phyloP scores from a whole-genome alignment of 2,888 invertebrate species.

The Chydorus sphaericus region DNA sequence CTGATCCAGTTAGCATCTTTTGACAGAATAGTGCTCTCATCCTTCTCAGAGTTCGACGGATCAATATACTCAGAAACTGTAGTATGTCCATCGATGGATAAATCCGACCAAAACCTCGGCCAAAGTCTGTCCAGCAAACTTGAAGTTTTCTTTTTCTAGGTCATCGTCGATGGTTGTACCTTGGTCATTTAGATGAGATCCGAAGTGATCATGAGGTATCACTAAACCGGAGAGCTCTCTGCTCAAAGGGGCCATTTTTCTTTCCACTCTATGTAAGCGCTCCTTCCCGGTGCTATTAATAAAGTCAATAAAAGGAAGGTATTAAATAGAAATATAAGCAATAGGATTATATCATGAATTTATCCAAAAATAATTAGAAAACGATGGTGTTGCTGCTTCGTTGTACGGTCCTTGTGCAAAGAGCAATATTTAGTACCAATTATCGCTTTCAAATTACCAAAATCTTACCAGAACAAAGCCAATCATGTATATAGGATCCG shows the following conservation, averaged over 20 bases:
- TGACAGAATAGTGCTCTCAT: neutral
- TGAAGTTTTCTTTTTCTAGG: constrained; percentile 27
- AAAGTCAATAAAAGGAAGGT: too few species aligned
- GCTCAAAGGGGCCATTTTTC: constrained; percentile 22
- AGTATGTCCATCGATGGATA: constrained; percentile 16
- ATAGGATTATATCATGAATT: too few species aligned
- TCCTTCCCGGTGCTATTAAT: constrained; percentile 22
- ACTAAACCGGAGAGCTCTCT: constrained; percentile 21
- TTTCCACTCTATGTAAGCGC: constrained; percentile 22
- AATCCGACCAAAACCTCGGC: constrained; percentile 19
- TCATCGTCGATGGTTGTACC: constrained; percentile 22
- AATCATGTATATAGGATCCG: constrained; percentile 49
- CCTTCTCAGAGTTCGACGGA: neutral
- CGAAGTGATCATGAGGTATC: constrained; percentile 20
- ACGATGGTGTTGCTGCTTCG: too few species aligned
- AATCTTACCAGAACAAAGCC: constrained; percentile 37
- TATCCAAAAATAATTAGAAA: too few species aligned
- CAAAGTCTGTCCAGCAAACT: constrained; percentile 24
- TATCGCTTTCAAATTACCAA: too few species aligned
- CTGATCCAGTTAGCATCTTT: neutral
- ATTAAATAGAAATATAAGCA: too few species aligned
- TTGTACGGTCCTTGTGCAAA: too few species aligned
- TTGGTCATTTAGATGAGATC: constrained; percentile 19
- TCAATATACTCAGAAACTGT: neutral
- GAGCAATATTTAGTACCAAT: too few species aligned